phyloP scores from a whole-genome alignment of 2,888 invertebrate species.

The Aspidapion aeneum region DNA sequence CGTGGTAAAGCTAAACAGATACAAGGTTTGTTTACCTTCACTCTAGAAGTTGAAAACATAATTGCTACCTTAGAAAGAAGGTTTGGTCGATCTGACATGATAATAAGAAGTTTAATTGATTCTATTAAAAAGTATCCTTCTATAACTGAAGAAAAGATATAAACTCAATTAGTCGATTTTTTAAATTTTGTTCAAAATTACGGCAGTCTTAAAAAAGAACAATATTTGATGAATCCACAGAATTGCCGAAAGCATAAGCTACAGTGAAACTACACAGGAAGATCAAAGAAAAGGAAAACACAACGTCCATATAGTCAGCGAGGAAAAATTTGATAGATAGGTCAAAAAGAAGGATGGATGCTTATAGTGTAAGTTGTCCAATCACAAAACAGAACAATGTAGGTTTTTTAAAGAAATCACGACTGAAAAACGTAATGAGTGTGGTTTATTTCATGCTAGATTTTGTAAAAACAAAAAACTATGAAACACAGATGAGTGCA shows the following conservation, averaged over 20 bases:
- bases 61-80: slow-evolving; percentile 6
- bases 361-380: background rate
- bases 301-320: background rate
- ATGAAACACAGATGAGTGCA: background rate
- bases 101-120: slow-evolving; percentile 1
- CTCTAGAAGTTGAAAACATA: slow-evolving; percentile 2
- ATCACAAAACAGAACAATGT: background rate
- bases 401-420: background rate
- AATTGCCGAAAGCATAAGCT: background rate
- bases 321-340: background rate
- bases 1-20: background rate
- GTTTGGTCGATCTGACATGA: slow-evolving; percentile 1
- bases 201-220: background rate
- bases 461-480: background rate
- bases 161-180: background rate
- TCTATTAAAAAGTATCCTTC: background rate
- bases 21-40: background rate
- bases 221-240: background rate
- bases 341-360: background rate
- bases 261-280: background rate
- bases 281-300: background rate
- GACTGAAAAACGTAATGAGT: background rate
- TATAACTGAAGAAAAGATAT: background rate
- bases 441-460: background rate
- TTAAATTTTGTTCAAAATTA: background rate